Evolutionary conservation across 1,140 invertebrate genomes (phyloP).

Genomic region (Lethocerus indicus): DNA sequence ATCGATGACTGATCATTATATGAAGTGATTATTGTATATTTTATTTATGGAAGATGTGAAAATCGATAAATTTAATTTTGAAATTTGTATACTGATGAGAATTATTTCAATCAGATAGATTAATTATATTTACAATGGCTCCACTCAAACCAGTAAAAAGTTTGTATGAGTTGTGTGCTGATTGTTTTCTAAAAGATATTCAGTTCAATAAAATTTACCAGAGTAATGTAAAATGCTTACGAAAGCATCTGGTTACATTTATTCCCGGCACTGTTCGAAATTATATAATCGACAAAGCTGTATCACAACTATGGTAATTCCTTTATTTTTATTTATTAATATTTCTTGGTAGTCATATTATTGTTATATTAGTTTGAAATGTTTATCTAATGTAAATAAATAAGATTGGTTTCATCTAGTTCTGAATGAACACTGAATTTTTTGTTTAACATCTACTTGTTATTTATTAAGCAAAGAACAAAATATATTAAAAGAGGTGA

Average conservation of each 20-base stretch:
- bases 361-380: background rate
- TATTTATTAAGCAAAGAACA: no score
- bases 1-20: no score
- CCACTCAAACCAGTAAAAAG: conserved; percentile 5
- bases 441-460: background rate
- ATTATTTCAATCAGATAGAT: no score
- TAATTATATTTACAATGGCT: conserved; percentile 11
- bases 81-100: no score
- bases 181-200: conserved; percentile 3
- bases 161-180: conserved; percentile 4
- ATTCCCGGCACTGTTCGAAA: conserved; percentile 11
- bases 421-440: background rate
- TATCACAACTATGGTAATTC: background rate
- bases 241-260: conserved; percentile 4
- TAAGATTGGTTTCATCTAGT: background rate
- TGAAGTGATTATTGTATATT: no score
- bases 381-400: background rate
- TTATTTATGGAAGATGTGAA: no score
- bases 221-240: background rate
- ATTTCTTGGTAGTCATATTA: background rate
- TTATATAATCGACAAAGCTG: conserved; percentile 11
- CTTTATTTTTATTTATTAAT: background rate
- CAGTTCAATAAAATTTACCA: conserved; percentile 2
- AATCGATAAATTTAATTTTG: no score
- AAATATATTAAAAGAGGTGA: no score